Percentiles rank a stretch among this genome's conserved stretches.
These are phyloP conservation scores for Hystrix cristata DNA, from an alignment of 2,113 vertebrate species.

Conservation along the genomic window DNA sequence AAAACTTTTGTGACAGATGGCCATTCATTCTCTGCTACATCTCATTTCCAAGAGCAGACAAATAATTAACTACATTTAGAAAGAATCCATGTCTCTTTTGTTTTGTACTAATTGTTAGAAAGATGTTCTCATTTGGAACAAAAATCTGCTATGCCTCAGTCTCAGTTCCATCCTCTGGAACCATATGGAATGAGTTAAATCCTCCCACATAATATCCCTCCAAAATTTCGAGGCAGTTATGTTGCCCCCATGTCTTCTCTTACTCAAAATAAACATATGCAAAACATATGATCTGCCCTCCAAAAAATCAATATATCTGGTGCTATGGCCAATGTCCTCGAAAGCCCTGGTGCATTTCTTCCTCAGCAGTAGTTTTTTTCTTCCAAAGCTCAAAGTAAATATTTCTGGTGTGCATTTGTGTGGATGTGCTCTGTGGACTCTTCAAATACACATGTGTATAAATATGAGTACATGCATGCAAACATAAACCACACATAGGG, in stretches of 20 bases:
- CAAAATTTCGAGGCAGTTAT: constrained; percentile 50
- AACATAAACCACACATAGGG: neutral
- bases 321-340: neutral
- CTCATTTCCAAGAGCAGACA: constrained; percentile 71
- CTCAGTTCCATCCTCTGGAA: constrained; percentile 57
- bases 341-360: constrained; percentile 11
- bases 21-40: constrained; percentile 63
- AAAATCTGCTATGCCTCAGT: constrained; percentile 64
- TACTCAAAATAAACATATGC: constrained; percentile 57
- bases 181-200: constrained; percentile 69
- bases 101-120: constrained; percentile 74
- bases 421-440: neutral
- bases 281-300: constrained; percentile 42
- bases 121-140: constrained; percentile 72
- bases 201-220: constrained; percentile 5
- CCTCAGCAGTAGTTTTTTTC: neutral
- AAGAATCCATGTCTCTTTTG: constrained; percentile 58
- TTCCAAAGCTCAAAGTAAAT: constrained; percentile 1
- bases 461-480: constrained; percentile 13
- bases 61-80: constrained; percentile 77
- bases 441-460: neutral
- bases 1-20: constrained; percentile 66
- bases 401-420: constrained; percentile 40
- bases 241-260: neutral
- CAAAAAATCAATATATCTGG: neutral